Evolutionary conservation across 1,140 invertebrate species (phyloP).

Genomic region (Bombus soroeensis): DNA sequence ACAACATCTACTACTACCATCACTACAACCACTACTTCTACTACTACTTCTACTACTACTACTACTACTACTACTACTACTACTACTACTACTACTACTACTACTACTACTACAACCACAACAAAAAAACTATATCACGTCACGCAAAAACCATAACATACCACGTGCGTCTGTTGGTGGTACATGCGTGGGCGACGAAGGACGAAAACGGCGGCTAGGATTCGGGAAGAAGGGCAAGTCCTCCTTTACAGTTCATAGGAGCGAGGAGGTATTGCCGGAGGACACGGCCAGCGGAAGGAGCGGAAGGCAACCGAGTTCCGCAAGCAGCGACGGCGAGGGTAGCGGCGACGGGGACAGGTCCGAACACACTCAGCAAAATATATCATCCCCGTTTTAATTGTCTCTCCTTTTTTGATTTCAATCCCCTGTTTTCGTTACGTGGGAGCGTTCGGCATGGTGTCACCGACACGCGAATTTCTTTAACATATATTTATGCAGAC

Average conservation of each 20-base stretch:
- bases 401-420: slow-evolving; percentile 39
- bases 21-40: slow-evolving; percentile 19
- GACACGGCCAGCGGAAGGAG: slow-evolving; percentile 88
- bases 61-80: neutral
- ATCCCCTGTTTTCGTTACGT: slow-evolving; percentile 30
- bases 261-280: slow-evolving; percentile 96
- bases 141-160: slow-evolving; percentile 78
- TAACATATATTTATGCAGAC: too few species aligned
- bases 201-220: slow-evolving; percentile 96
- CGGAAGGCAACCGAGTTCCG: slow-evolving; percentile 92
- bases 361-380: slow-evolving; percentile 71
- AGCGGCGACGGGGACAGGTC: slow-evolving; percentile 92
- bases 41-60: too few species aligned
- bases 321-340: slow-evolving; percentile 95
- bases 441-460: slow-evolving; percentile 30
- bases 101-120: slow-evolving; percentile 53
- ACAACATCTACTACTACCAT: slow-evolving; percentile 12
- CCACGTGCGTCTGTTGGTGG: slow-evolving; percentile 81
- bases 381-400: slow-evolving; percentile 23
- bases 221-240: slow-evolving; percentile 97
- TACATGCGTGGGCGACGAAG: slow-evolving; percentile 85
- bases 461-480: neutral
- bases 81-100: slow-evolving; percentile 40
- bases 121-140: slow-evolving; percentile 62
- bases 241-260: slow-evolving; percentile 97